Evolutionary conservation across 2,888 invertebrate genomes (phyloP).

Genomic region (Oscheius sp.): DNA sequence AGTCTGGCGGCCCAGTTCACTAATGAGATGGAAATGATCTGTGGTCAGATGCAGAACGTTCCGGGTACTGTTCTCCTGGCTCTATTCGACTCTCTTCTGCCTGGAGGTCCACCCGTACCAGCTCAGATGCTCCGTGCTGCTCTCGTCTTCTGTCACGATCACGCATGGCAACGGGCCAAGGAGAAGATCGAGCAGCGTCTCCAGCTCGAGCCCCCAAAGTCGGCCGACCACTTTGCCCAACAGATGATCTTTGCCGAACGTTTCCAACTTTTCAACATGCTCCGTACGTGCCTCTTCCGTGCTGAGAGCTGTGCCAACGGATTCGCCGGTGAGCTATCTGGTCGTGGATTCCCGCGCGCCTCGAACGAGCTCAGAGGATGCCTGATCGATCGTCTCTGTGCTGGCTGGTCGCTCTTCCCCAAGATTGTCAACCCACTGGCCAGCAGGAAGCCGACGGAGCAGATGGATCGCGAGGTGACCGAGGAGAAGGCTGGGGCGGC

Average conservation of each 20-base stretch:
- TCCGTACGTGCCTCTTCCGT: conserved; percentile 25
- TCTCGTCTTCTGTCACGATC: conserved; percentile 57
- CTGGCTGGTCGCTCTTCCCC: conserved; percentile 53
- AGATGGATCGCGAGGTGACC: conserved; percentile 1
- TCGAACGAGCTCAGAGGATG: conserved; percentile 34
- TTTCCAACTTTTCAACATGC: conserved; percentile 26
- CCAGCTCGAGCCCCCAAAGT: not conserved
- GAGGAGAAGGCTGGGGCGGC: conserved; percentile 20
- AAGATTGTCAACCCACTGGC: conserved; percentile 43
- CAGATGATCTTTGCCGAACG: conserved; percentile 21
- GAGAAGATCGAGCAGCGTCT: conserved; percentile 49
- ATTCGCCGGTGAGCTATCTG: conserved; percentile 14
- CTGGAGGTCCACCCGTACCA: conserved; percentile 45
- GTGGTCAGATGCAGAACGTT: not conserved
- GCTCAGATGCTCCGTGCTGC: conserved; percentile 55
- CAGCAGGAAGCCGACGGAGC: conserved; percentile 30
- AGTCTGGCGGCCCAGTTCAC: conserved; percentile 14
- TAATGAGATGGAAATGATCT: conserved; percentile 2
- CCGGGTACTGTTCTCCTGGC: conserved; percentile 42
- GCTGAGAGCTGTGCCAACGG: not conserved
- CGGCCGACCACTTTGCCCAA: not conserved
- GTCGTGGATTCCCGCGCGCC: not conserved
- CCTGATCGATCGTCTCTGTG: conserved; percentile 51
- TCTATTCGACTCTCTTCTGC: conserved; percentile 53
- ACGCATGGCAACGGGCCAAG: conserved; percentile 54